Base-by-base conservation (phyloP, 2,888 invertebrate genomes). In the Diaphora mendica region DNA sequence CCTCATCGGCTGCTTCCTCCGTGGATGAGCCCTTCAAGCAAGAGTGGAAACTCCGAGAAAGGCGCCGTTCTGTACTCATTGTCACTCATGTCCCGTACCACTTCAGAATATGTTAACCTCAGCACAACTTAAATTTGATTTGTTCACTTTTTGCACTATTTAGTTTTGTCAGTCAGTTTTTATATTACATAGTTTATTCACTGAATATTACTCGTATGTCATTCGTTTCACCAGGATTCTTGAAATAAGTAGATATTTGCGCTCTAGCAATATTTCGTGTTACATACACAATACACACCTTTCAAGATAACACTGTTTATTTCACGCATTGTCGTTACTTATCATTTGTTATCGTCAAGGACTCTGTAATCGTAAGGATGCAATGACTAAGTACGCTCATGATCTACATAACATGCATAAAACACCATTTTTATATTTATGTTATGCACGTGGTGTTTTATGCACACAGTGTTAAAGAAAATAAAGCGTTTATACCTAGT, bases 1-100 rank as follows among this genome's bases (percentile, higher is more conserved):
- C 96, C 15, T 94, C 94, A 83, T 95, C 95, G 42, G 93, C 94
- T 62, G 93, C 96, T 87, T 95, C 96, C 90, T 96, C 96, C 81
- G 96, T 95, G 77, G 96, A 95, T 77, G 96, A 96, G 59, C 97
- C 97, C 84, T 97, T 96, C 84, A 97, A 94, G 87, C 97, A 97
- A 77, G 97, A 97, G 93, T 97, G 97, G 90, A 97, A 97, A 88
- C 97, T 97, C 89, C 97, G 96, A 69, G 97, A 97, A 80, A 97
- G 95, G 77, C 97, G 96, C 79, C 96, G 93, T 88, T 96, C 96
- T 88, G 96, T 95, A 85, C 96, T 96, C 96, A 96, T 96, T 85
- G 83, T 94, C 91, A 91, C 87, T 89, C 95, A 95, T 95, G 89
- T 94, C 95, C 91, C 86, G 81, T 85, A 81, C 85, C 86, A 80